These are phyloP conservation scores for Bombycilla garrulus DNA, from an alignment of 2,113 vertebrate species.

Conservation along the genomic window DNA sequence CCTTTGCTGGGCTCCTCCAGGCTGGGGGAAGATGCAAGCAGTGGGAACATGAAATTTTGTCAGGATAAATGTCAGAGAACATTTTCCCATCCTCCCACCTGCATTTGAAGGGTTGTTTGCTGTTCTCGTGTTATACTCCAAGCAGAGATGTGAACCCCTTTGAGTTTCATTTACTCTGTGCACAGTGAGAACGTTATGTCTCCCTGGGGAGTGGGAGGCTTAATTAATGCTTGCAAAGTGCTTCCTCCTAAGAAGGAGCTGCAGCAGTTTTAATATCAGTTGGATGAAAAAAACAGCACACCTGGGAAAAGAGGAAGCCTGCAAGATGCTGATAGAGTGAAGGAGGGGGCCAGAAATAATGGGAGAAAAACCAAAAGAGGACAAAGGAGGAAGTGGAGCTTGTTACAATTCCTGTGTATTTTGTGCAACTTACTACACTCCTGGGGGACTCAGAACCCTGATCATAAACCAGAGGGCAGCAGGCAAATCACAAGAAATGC, in stretches of 20 bases:
- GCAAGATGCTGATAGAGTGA: neutral
- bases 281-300: neutral
- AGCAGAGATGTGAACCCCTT: neutral
- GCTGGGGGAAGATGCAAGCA: neutral
- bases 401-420: neutral
- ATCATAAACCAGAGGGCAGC: neutral
- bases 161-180: neutral
- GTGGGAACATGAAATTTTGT: neutral
- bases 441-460: neutral
- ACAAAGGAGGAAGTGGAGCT: neutral
- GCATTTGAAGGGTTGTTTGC: neutral
- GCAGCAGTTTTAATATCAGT: neutral
- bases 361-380: neutral
- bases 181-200: neutral
- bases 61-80: neutral
- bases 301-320: neutral
- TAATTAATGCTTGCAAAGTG: conserved; percentile 6
- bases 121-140: neutral
- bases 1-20: neutral
- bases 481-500: neutral
- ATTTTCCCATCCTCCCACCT: neutral
- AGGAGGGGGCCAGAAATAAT: neutral
- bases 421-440: neutral
- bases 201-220: neutral
- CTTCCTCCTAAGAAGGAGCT: neutral